These are phyloP conservation scores for Epinephelus cyanopodus DNA, from an alignment of 2,113 vertebrate genomes.

Conservation along the genomic window DNA sequence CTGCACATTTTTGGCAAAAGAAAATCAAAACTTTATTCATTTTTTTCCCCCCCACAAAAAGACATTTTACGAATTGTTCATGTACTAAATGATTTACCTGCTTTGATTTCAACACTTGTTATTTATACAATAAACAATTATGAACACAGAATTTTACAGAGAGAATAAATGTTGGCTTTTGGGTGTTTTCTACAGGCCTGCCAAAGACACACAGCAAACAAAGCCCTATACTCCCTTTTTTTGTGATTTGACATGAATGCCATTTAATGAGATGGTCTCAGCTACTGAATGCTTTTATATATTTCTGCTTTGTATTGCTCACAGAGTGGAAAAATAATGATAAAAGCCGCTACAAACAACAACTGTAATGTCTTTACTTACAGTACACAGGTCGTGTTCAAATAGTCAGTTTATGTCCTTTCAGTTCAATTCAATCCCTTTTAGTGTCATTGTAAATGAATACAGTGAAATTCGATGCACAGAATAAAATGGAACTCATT, in stretches of 20 bases:
- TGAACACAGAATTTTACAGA: not conserved
- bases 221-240: not conserved
- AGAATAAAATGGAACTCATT: no score
- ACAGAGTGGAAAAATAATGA: not conserved
- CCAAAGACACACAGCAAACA: not conserved
- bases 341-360: not conserved
- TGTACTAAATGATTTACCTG: slow-evolving; percentile 27
- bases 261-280: slow-evolving; percentile 9
- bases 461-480: no score
- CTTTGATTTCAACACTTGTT: slow-evolving; percentile 35
- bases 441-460: no score
- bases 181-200: slow-evolving; percentile 25
- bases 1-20: slow-evolving; percentile 56
- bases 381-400: not conserved
- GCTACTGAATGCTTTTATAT: not conserved
- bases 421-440: no score
- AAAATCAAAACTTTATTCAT: slow-evolving; percentile 28
- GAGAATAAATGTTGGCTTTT: not conserved
- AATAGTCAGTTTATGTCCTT: not conserved
- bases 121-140: slow-evolving; percentile 12
- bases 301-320: not conserved
- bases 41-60: not conserved
- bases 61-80: slow-evolving; percentile 27
- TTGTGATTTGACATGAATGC: slow-evolving; percentile 10
- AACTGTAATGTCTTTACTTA: not conserved